Evolutionary conservation across 2,797 vertebrate species (phyloP), one percentile per base, ranked within the genome.

Genomic region (Nyctibius grandis): DNA sequence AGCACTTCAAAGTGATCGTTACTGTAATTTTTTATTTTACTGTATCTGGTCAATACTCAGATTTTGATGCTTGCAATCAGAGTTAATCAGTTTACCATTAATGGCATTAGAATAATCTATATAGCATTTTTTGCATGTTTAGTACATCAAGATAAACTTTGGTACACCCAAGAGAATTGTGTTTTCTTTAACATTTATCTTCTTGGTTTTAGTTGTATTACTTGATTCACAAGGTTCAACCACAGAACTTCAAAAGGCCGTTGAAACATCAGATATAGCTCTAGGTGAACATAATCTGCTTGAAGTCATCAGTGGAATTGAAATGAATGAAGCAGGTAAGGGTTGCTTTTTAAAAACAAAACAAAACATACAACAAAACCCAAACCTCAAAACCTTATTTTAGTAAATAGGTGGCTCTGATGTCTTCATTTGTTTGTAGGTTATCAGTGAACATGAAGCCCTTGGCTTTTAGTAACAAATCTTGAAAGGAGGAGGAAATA

Each of bases 191-290:
- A 72, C 28, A 1, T 70, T 91, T 79, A 10, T 89, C n/a, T 69
- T 81, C 28, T 88, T 92, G 64, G 25, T 48, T 95, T 77, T 79
- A 99, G 99, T 99, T 59, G 98, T 98, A 59, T 96, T 99, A 3
- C 97, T 98, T 86, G 99, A 99, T 93, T 99, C 99, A 31, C 96
- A 99, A 96, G 98, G 99, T 26, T 99, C 98, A 56, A 86, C 97
- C 31, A 80, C 72, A 93, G 98, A 98, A 34, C 68, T 94, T 63
- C 92, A 95, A n/a, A 95, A 97, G 34, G 61, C 50, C 14, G 5
- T 86, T 85, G 88, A 93, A 90, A 70, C 91, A 42, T 86, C 63
- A 9, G 89, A 61, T 59, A 54, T 51, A 89, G 85, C 81, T 92
- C n/a, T 67, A 38, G 26, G 48, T 4, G n/a, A 96, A 63, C 45